Percentiles rank a stretch among this genome's conserved stretches.
phyloP scores from a whole-genome alignment of 35 echinoderm and acorn worm species.

The Apostichopus japonicus region DNA sequence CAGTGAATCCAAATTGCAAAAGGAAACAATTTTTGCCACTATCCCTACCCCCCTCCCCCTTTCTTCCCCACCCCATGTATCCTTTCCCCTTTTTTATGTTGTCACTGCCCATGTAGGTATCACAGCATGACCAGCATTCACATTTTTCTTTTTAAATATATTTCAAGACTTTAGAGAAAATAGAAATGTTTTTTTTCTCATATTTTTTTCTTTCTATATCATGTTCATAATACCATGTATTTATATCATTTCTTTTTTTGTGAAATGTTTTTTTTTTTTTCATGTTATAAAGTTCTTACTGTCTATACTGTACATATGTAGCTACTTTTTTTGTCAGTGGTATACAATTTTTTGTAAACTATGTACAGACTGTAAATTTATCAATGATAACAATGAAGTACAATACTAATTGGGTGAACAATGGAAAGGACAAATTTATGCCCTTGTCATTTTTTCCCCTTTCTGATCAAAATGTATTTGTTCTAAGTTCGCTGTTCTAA shows the following conservation, averaged over 20 bases:
- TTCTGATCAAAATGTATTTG: background rate
- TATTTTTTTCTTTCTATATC: conserved; percentile 19
- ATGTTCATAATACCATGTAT: conserved; percentile 45
- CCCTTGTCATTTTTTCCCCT: background rate
- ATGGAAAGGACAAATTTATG: background rate
- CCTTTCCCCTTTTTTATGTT: background rate
- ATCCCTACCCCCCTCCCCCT: background rate
- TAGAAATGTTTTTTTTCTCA: background rate
- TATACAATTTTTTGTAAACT: conserved; percentile 50
- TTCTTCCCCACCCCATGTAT: background rate
- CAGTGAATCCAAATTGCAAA: no score
- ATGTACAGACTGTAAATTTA: conserved; percentile 54
- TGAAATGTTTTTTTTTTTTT: conserved; percentile 1
- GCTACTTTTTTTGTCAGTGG: conserved; percentile 37
- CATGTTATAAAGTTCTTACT: conserved; percentile 45
- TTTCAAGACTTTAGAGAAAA: background rate
- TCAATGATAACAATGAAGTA: conserved; percentile 13
- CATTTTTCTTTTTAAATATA: background rate
- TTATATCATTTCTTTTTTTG: conserved; percentile 31
- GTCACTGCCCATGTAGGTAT: background rate
- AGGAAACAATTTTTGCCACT: no score
- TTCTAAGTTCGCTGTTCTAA: background rate
- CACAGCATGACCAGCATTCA: conserved; percentile 1
- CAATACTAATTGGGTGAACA: conserved; percentile 52
- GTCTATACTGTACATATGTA: conserved; percentile 31